Evolutionary conservation across 2,888 invertebrate genomes (phyloP).

Genomic region (Seira sanloemensis): DNA sequence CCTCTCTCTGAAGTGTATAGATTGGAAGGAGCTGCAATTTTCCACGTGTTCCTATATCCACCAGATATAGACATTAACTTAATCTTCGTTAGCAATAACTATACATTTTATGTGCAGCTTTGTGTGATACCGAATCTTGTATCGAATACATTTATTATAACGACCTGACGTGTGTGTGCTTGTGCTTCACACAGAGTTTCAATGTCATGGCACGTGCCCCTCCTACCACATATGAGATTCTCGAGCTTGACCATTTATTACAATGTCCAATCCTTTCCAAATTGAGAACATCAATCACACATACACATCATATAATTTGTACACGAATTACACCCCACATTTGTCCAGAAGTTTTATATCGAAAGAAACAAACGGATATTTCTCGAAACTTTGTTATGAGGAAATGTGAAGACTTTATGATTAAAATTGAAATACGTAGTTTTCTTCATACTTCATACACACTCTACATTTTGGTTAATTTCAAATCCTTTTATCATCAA

Average conservation of each 20-base stretch:
- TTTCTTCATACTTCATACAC: neutral
- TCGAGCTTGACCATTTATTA: neutral
- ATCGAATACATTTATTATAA: neutral
- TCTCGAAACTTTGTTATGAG: neutral
- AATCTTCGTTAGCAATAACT: constrained; percentile 5
- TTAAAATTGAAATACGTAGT: neutral
- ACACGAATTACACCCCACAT: neutral
- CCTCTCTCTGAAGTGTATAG: neutral
- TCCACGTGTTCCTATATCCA: neutral
- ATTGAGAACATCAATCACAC: constrained; percentile 7
- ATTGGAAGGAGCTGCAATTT: neutral
- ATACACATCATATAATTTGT: neutral
- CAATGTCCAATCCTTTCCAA: neutral
- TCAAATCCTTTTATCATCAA: neutral
- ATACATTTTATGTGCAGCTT: neutral
- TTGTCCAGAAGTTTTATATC: neutral
- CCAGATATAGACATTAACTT: neutral
- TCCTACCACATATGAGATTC: too few relatives aligned
- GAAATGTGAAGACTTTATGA: neutral
- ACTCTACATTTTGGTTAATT: neutral
- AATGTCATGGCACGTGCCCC: constrained; percentile 4
- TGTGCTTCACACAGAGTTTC: neutral
- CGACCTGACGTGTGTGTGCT: neutral
- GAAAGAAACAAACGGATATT: neutral
- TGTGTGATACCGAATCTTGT: neutral